Percentiles rank a stretch among this genome's conserved stretches.
Conservation (phyloP, 2,113 vertebrate genomes). For the Eptesicus fuscus region DNA sequence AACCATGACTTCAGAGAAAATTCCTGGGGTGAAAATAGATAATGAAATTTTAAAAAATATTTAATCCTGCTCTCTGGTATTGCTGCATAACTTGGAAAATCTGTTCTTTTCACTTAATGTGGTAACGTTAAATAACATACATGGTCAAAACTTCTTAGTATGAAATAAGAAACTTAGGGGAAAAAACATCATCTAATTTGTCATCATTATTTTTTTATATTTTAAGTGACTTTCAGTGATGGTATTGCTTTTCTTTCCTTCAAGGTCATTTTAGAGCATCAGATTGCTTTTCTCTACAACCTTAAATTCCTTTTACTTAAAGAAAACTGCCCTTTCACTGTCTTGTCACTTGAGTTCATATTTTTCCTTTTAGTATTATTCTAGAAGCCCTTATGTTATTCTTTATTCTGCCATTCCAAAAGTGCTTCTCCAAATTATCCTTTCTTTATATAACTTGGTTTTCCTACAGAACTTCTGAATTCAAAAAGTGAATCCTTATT, state of each 20-base stretch:
- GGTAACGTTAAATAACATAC: not conserved
- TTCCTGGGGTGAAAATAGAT: conserved; percentile 28
- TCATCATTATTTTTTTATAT: conserved; percentile 39
- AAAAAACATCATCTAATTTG: conserved; percentile 43
- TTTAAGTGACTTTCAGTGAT: conserved; percentile 46
- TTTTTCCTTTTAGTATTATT: conserved; percentile 51
- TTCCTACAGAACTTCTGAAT: conserved; percentile 43
- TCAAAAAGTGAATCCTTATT: conserved; percentile 38
- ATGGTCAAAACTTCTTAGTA: conserved; percentile 39
- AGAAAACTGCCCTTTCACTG: conserved; percentile 34
- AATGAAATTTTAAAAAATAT: conserved; percentile 57
- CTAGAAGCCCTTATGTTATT: conserved; percentile 46
- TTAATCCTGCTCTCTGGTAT: conserved; percentile 68
- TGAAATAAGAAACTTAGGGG: conserved; percentile 26
- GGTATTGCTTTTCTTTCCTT: conserved; percentile 48
- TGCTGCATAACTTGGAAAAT: conserved; percentile 66
- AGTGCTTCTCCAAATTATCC: conserved; percentile 49
- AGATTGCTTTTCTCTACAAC: conserved; percentile 47
- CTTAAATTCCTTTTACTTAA: conserved; percentile 49
- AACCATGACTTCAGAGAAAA: conserved; percentile 23
- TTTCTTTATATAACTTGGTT: conserved; percentile 46
- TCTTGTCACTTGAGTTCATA: conserved; percentile 51
- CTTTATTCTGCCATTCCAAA: conserved; percentile 51
- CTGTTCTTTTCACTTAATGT: not conserved
- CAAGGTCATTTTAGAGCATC: conserved; percentile 40